Evolutionary conservation across 2,888 invertebrate species (phyloP), one percentile per base, ranked within the genome.

Genomic region (Heliothis peltigera): DNA sequence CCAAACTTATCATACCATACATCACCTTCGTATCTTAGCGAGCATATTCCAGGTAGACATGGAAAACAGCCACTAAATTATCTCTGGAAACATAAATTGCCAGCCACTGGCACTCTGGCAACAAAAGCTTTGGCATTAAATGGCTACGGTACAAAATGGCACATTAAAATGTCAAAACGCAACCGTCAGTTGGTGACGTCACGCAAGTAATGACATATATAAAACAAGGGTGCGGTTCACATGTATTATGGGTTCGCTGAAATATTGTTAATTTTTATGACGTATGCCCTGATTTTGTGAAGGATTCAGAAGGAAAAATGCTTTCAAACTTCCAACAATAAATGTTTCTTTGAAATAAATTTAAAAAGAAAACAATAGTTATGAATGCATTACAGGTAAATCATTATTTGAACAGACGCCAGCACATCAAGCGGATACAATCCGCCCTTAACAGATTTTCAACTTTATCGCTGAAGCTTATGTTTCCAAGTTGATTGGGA

Each of bases 131-230:
- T 87, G 88, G 81, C 87, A 90, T 91, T 91, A 88, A 85, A 83
- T 84, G 72, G 83, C 74, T 74, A 64, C 75, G 70, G 79, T 74
- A 79, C 85, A 83, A 85, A 91, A 91, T 89, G 88, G 88, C 85
- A 85, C 89, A 91, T 91, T 92, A 90, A 91, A 91, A 92, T 89
- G 91, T 91, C 92, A 91, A 88, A 89, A 88, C 84, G 79, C 79
- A 77, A 75, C 70, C 77, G 77, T 81, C 80, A 80, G 58, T 74
- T 25, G 28, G 80, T 83, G 83, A 82, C 83, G 82, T 82, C 84
- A 82, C 69, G 77, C 65, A 66, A 64, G 71, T 74, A 77, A 72
- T 75, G 73, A 57, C 64, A 59, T 75, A 62, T 74, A 72, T 77
- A 71, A 68, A 82, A 80, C 71, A 64, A 44, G 64, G 62, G 63